Percentiles rank a stretch among this genome's conserved stretches.
phyloP scores from a whole-genome alignment of 2,797 vertebrate species.

The Catharus ustulatus region DNA sequence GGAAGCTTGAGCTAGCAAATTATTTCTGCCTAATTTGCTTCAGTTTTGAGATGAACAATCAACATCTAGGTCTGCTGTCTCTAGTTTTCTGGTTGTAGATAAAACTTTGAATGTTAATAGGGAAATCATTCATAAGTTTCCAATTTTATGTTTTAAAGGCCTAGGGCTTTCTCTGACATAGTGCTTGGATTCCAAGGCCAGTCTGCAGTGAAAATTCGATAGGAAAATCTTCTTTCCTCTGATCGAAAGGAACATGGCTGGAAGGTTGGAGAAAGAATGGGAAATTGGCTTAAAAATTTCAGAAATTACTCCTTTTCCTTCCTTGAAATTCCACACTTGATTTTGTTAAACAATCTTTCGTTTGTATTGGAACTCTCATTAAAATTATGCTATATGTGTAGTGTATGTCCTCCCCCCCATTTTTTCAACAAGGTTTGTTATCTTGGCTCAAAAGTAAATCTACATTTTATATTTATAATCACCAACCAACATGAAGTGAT shows the following conservation, averaged over 20 bases:
- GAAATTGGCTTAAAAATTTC: background rate
- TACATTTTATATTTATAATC: background rate
- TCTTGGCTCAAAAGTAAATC: background rate
- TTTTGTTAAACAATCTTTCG: background rate
- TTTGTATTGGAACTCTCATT: background rate
- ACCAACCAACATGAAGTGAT: background rate
- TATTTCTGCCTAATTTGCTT: slow-evolving; percentile 39
- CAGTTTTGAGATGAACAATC: background rate
- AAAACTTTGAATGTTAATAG: background rate
- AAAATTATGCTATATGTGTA: background rate
- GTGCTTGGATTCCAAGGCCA: background rate
- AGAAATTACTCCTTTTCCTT: background rate
- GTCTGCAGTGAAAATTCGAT: background rate
- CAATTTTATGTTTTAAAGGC: background rate
- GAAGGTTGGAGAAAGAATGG: background rate
- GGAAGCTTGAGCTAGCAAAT: slow-evolving; percentile 10
- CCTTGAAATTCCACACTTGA: background rate
- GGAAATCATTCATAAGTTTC: background rate
- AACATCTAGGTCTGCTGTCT: background rate
- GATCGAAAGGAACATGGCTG: background rate
- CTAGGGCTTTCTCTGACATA: background rate
- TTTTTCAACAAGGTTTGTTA: background rate
- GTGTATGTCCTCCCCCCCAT: accelerated
- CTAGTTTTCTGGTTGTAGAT: background rate
- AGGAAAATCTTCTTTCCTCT: background rate